Conservation (phyloP, 2,888 invertebrate genomes). For the Leptinotarsa peninsularis region DNA sequence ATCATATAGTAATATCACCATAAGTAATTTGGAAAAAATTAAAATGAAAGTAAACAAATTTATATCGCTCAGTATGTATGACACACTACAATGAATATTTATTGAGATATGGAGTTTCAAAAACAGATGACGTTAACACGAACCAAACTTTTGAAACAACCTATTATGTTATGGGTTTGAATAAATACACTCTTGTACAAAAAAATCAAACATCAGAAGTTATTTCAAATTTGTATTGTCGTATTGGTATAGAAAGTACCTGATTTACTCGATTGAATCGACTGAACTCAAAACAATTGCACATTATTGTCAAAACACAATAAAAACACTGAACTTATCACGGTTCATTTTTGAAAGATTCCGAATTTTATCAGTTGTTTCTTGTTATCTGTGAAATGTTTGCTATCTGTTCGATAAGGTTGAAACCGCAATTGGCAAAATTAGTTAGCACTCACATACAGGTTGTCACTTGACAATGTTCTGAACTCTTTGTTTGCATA, state of each 20-base stretch:
- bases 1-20: too few relatives aligned
- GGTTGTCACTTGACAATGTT: not conserved
- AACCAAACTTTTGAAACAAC: too few relatives aligned
- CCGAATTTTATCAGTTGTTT: conserved; percentile 15
- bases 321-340: not conserved
- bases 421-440: not conserved
- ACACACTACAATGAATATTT: too few relatives aligned
- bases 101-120: too few relatives aligned
- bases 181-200: too few relatives aligned
- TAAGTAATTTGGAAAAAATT: too few relatives aligned
- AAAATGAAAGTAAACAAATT: too few relatives aligned
- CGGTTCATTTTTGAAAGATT: not conserved
- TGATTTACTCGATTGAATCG: not conserved
- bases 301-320: conserved; percentile 12
- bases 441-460: not conserved
- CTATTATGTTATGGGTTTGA: too few relatives aligned
- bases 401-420: conserved; percentile 22
- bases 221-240: too few relatives aligned
- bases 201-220: too few relatives aligned
- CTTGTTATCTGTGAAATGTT: conserved; percentile 21
- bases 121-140: too few relatives aligned
- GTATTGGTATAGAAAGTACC: not conserved
- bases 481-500: not conserved
- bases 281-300: conserved; percentile 11
- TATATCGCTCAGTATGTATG: too few relatives aligned